A percentile compares a stretch with the other conserved stretches of the same genome.
These are phyloP conservation scores for Grammomys surdaster DNA, from an alignment of 2,113 vertebrate species.

Conservation along the genomic window DNA sequence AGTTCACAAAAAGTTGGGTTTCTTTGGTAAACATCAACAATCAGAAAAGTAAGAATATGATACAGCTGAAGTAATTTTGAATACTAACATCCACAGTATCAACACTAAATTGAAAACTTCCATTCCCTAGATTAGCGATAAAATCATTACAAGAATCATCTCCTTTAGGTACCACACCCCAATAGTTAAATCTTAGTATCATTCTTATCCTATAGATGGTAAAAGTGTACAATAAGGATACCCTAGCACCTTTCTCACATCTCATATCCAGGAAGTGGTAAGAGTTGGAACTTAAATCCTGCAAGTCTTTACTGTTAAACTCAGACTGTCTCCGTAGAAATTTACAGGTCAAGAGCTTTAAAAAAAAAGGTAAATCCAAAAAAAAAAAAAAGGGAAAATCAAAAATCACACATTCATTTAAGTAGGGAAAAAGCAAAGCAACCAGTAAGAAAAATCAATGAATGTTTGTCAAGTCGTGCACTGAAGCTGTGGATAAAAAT, in stretches of 20 bases:
- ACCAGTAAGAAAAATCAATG: neutral
- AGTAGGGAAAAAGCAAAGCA: neutral
- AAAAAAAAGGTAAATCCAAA: neutral
- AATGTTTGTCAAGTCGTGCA: neutral
- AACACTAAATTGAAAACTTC: neutral
- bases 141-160: neutral
- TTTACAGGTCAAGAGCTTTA: neutral
- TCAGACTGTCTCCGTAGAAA: neutral
- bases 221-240: neutral
- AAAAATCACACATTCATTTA: neutral
- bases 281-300: slow-evolving; percentile 18
- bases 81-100: neutral
- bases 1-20: neutral
- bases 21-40: neutral
- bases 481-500: neutral
- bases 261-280: neutral
- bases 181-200: neutral
- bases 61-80: neutral
- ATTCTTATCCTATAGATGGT: slow-evolving; percentile 1
- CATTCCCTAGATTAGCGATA: neutral
- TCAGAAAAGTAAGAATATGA: neutral
- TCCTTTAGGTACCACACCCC: neutral
- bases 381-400: neutral
- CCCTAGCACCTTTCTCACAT: neutral
- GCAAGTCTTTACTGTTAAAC: neutral